Percentiles rank a stretch among this genome's conserved stretches.
Conservation (phyloP, 2,888 invertebrate genomes). For the Incurvaria masculella region DNA sequence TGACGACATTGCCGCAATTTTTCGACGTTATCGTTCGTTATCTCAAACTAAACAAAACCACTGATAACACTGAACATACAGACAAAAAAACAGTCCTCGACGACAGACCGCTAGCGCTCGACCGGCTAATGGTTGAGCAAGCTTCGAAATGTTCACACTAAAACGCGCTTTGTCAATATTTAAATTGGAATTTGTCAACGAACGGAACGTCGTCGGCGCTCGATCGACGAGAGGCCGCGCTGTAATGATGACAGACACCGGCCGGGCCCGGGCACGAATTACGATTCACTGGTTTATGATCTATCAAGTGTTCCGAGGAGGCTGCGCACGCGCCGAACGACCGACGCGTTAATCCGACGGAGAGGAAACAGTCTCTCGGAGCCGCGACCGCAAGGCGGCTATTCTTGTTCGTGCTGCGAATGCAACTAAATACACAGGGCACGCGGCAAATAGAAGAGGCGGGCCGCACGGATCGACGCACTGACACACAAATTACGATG, state of each 20-base stretch:
- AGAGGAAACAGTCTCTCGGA: slow-evolving; percentile 20
- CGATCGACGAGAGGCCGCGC: slow-evolving; percentile 13
- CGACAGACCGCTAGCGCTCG: background rate
- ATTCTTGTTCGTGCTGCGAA: slow-evolving; percentile 45
- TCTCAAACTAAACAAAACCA: background rate
- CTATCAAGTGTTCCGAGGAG: background rate
- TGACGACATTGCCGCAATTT: background rate
- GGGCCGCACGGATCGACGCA: slow-evolving; percentile 25
- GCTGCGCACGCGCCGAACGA: background rate
- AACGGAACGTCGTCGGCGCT: slow-evolving; percentile 8
- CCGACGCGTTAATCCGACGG: background rate
- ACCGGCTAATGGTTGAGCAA: background rate
- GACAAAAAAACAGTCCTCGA: background rate
- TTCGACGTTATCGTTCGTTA: background rate
- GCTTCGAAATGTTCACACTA: background rate
- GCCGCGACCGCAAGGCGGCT: slow-evolving; percentile 35
- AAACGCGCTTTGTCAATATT: slow-evolving; percentile 25
- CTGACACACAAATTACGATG: slow-evolving; percentile 33
- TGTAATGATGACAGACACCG: slow-evolving; percentile 18
- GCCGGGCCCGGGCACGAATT: slow-evolving; percentile 25
- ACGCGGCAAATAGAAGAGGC: slow-evolving; percentile 36
- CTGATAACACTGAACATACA: background rate
- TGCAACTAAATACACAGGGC: slow-evolving; percentile 33
- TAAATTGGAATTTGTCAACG: slow-evolving; percentile 26
- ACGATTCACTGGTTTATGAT: too few species aligned